Evolutionary conservation across 2,888 invertebrate genomes (phyloP).

Genomic region (Lithophane leautieri): DNA sequence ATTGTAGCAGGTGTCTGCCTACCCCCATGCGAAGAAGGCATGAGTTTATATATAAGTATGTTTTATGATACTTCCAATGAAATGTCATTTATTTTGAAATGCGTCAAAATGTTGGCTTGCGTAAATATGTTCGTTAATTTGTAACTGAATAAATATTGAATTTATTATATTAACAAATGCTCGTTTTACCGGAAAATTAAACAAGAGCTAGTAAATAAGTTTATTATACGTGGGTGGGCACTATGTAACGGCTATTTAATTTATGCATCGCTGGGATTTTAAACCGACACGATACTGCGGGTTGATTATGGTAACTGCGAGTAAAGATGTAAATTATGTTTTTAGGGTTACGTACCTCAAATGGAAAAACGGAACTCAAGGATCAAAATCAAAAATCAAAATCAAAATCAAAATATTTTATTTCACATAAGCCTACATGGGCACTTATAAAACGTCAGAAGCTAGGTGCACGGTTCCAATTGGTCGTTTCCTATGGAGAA

Average conservation of each 20-base stretch:
- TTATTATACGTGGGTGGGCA: slow-evolving; percentile 34
- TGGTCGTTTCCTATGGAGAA: too few species aligned
- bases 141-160: slow-evolving; percentile 5
- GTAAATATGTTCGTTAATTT: not conserved
- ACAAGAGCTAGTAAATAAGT: slow-evolving; percentile 21
- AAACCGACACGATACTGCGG: slow-evolving; percentile 25
- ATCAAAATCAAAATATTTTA: too few species aligned
- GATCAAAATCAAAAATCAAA: too few species aligned
- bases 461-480: too few species aligned
- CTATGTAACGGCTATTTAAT: slow-evolving; percentile 30
- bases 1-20: not conserved
- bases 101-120: not conserved
- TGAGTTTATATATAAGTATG: not conserved
- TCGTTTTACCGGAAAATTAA: slow-evolving; percentile 20
- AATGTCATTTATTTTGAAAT: not conserved
- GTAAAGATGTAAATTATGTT: too few species aligned
- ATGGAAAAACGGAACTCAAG: too few species aligned
- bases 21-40: not conserved
- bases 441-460: too few species aligned
- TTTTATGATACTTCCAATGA: not conserved
- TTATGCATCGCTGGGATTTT: slow-evolving; percentile 26
- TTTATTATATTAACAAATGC: not conserved
- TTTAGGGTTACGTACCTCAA: too few species aligned
- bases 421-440: too few species aligned
- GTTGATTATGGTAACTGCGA: not conserved